These are phyloP conservation scores for Trachelus iudaicus DNA, from an alignment of 2,888 invertebrate genomes.

Conservation along the genomic window DNA sequence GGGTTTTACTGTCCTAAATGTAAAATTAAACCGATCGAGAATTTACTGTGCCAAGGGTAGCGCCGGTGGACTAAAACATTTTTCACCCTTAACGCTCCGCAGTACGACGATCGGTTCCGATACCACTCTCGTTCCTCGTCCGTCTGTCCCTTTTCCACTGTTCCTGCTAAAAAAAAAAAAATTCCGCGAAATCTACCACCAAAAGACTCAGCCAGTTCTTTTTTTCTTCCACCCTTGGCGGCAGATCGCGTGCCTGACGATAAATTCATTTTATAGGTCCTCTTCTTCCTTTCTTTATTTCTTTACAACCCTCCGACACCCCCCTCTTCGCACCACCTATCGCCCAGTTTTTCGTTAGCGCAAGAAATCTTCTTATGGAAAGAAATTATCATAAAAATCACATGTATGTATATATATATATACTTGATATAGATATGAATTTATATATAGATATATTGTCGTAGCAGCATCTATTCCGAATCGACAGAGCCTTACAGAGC, in stretches of 20 bases:
- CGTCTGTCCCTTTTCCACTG: slow-evolving; percentile 5
- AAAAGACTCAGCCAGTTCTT: neutral
- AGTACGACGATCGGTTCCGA: neutral
- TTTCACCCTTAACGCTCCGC: slow-evolving; percentile 5
- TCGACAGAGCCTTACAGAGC: too few relatives aligned
- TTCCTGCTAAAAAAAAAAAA: slow-evolving; percentile 1
- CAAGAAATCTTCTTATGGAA: slow-evolving; percentile 18
- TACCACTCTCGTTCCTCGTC: too few relatives aligned
- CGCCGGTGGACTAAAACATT: slow-evolving; percentile 15
- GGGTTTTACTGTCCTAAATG: slow-evolving; percentile 23
- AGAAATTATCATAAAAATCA: slow-evolving; percentile 23
- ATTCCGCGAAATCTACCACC: too few relatives aligned
- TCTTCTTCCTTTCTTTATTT: slow-evolving; percentile 13
- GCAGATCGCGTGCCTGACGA: slow-evolving; percentile 4
- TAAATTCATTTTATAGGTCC: slow-evolving; percentile 23
- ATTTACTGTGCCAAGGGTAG: slow-evolving; percentile 14
- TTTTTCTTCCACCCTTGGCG: neutral
- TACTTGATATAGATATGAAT: too few relatives aligned
- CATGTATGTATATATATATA: slow-evolving; percentile 9
- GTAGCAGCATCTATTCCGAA: too few relatives aligned
- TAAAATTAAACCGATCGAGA: slow-evolving; percentile 23
- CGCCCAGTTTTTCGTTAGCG: neutral
- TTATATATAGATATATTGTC: too few relatives aligned
- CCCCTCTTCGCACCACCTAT: too few relatives aligned
- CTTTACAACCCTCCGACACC: too few relatives aligned